A percentile compares a stretch with the other conserved stretches of the same genome.
Conservation (phyloP, 64 coral and sea anemone species). For the Acropora yongei region DNA sequence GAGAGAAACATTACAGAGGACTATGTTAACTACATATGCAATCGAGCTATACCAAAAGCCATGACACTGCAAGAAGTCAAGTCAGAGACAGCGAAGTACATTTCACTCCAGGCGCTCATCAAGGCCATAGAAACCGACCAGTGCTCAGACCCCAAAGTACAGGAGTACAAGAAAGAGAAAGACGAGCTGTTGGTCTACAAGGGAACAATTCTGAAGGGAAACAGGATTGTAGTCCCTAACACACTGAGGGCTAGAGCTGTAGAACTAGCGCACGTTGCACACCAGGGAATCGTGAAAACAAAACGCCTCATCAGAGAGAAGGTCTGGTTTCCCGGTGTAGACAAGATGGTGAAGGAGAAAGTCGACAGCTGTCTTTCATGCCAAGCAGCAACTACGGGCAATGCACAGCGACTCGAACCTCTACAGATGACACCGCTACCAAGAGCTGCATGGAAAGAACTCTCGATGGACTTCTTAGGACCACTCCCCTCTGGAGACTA, state of each 20-base stretch:
- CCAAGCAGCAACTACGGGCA: too few species aligned
- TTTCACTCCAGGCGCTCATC: slow-evolving; percentile 10
- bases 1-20: slow-evolving; percentile 30
- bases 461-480: too few species aligned
- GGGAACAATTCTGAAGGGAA: neutral
- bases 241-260: neutral
- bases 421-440: too few species aligned
- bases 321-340: slow-evolving; percentile 24
- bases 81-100: neutral
- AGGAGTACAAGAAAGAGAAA: slow-evolving; percentile 3
- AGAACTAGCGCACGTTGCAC: slow-evolving; percentile 34
- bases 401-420: too few species aligned
- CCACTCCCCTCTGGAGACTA: too few species aligned
- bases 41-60: slow-evolving; percentile 47
- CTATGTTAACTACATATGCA: slow-evolving; percentile 59
- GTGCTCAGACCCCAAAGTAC: slow-evolving; percentile 8
- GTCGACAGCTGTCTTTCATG: slow-evolving; percentile 15
- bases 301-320: slow-evolving; percentile 28
- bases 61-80: slow-evolving; percentile 61
- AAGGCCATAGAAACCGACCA: slow-evolving; percentile 35
- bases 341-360: slow-evolving; percentile 26
- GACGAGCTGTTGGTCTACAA: slow-evolving; percentile 24
- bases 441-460: too few species aligned
- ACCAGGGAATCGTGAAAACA: slow-evolving; percentile 35
- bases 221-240: slow-evolving; percentile 18